Conservation (phyloP, 2,888 invertebrate genomes). For the Drosophila vallismaia region DNA sequence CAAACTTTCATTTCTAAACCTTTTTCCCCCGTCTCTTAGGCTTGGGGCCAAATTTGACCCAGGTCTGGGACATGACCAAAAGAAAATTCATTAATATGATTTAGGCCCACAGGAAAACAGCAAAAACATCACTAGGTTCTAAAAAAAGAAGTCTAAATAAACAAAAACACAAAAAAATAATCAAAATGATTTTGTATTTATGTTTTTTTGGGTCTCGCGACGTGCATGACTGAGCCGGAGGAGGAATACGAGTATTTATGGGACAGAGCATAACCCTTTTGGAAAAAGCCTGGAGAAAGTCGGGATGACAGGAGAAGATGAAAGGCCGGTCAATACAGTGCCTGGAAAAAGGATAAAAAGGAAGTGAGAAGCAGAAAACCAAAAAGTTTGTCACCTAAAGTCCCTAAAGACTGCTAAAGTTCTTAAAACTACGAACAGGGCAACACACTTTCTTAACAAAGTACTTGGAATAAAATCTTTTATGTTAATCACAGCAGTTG, state of each 20-base stretch:
- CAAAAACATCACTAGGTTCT: slow-evolving; percentile 18
- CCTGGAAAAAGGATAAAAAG: neutral
- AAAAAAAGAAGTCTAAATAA: slow-evolving; percentile 25
- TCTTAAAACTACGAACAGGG: neutral
- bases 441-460: slow-evolving; percentile 10
- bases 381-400: slow-evolving; percentile 36
- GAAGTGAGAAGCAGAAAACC: slow-evolving; percentile 24
- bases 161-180: slow-evolving; percentile 26
- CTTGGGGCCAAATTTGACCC: slow-evolving; percentile 7
- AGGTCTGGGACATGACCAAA: slow-evolving; percentile 54
- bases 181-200: slow-evolving; percentile 48
- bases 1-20: slow-evolving; percentile 18
- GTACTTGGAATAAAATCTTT: neutral
- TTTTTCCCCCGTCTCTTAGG: neutral
- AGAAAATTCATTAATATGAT: slow-evolving; percentile 74
- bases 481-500: no score
- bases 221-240: slow-evolving; percentile 67
- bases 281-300: slow-evolving; percentile 3
- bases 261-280: slow-evolving; percentile 34
- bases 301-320: neutral
- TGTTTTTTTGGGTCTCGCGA: slow-evolving; percentile 62
- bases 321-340: neutral
- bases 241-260: slow-evolving; percentile 4
- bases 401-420: neutral
- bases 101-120: slow-evolving; percentile 54